These are phyloP conservation scores for Bombus affinis DNA, from an alignment of 1,140 invertebrate genomes.

Conservation along the genomic window DNA sequence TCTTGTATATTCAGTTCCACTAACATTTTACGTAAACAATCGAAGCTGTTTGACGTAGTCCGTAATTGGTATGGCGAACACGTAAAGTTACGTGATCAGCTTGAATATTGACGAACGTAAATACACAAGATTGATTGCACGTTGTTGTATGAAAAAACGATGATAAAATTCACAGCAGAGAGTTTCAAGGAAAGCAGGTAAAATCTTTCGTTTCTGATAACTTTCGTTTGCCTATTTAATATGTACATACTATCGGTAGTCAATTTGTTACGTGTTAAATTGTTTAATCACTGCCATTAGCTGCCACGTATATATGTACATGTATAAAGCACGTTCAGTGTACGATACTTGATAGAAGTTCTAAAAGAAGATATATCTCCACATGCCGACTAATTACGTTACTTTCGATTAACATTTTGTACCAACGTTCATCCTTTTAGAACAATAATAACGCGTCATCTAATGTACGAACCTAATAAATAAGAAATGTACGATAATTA, in stretches of 20 bases:
- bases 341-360: not conserved
- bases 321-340: slow-evolving; percentile 1
- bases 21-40: slow-evolving; percentile 5
- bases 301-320: not conserved
- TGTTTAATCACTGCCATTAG: not conserved
- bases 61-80: slow-evolving; percentile 25
- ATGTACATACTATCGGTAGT: not conserved
- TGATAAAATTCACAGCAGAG: not conserved
- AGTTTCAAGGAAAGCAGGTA: not conserved
- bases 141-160: not conserved
- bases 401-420: slow-evolving; percentile 7
- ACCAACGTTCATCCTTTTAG: not conserved
- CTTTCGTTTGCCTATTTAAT: not conserved
- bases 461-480: not conserved
- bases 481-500: slow-evolving; percentile 11
- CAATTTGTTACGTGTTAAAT: not conserved
- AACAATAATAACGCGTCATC: not conserved
- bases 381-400: slow-evolving; percentile 4
- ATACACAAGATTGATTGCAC: slow-evolving; percentile 32
- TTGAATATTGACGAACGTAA: slow-evolving; percentile 34
- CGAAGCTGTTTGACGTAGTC: not conserved
- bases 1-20: not conserved
- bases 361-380: not conserved
- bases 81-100: slow-evolving; percentile 30
- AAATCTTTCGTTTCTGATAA: not conserved